Base-by-base conservation (phyloP, 2,888 invertebrate genomes). In the Strigamia maritima region DNA sequence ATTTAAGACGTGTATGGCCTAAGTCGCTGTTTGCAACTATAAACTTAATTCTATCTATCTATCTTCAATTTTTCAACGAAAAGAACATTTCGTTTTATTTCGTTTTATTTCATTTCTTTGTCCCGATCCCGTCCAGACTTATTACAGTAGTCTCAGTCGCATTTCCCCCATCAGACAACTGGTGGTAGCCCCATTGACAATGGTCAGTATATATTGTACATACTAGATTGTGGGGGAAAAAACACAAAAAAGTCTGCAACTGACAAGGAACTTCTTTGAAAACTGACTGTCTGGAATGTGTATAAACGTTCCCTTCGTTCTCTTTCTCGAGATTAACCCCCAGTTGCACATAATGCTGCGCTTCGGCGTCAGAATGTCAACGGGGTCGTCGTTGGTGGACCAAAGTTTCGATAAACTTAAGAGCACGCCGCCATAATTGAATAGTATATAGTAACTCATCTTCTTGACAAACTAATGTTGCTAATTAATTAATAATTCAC, bases 401-500 rank as follows among this genome's bases (percentile, higher is more conserved):
- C 24, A 24, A 60, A 60, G 60, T 60, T 60, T 60, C 24, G 75
- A 75, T 35, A 75, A 75, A 28, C 75, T 75, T 12, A 12, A 75
- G 75, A 75, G 28, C 38, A 14, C 28, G n/a, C 10, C 75, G 75
- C 75, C 26, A 75, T 35, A 35, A 35, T 75, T 28, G 28, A 35
- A 35, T 35, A 35, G 31, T 35, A 75, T 10, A 35, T 35, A 35
- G 31, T 35, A 75, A 75, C 24, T 75, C 75, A 24, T 75, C 75
- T 28, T 28, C 38, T 75, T 35, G 75, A 75, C 28, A 35, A 35
- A 75, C 28, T 35, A 75, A 75, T 75, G 60, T 24, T 60, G 60
- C 60, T 60, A 60, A 60, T 60, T 60, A 60, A 60, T 60, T 60
- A 60, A 60, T 60, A 60, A 60, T 60, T 60, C 60, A 60, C 60